Evolutionary conservation across 2,113 vertebrate genomes (phyloP).

Genomic region (Pygoscelis antarcticus): DNA sequence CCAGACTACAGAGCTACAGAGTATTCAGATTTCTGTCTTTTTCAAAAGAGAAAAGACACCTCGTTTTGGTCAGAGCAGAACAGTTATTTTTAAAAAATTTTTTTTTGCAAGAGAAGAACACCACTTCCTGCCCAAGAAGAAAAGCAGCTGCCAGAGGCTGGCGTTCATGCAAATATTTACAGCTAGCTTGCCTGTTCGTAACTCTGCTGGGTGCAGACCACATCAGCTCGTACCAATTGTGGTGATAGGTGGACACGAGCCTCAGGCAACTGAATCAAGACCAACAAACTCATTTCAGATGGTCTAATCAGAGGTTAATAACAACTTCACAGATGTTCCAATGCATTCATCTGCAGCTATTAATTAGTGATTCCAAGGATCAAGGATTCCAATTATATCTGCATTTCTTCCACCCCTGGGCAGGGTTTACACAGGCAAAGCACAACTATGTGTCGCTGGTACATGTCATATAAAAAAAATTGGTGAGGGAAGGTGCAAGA

Average conservation of each 20-base stretch:
- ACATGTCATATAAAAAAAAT: neutral
- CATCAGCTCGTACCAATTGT: neutral
- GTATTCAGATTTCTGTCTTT: neutral
- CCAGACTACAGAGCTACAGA: neutral
- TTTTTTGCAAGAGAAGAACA: neutral
- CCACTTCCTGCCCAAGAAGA: neutral
- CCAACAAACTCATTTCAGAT: neutral
- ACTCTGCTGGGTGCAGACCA: neutral
- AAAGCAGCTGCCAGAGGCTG: neutral
- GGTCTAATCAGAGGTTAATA: neutral
- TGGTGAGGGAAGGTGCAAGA: neutral
- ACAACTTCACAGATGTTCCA: neutral
- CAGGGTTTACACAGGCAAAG: neutral
- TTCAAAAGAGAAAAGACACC: neutral
- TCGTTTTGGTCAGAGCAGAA: neutral
- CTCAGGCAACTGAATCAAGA: neutral
- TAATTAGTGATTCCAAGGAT: neutral
- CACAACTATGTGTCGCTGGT: neutral
- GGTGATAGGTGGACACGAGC: neutral
- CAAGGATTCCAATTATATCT: neutral
- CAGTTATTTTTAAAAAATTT: neutral
- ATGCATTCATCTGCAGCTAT: no score
- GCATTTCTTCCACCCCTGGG: neutral
- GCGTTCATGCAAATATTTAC: neutral
- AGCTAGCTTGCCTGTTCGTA: neutral